Conservation (phyloP, 2,113 vertebrate genomes). For the Choloepus hoffmanni region DNA sequence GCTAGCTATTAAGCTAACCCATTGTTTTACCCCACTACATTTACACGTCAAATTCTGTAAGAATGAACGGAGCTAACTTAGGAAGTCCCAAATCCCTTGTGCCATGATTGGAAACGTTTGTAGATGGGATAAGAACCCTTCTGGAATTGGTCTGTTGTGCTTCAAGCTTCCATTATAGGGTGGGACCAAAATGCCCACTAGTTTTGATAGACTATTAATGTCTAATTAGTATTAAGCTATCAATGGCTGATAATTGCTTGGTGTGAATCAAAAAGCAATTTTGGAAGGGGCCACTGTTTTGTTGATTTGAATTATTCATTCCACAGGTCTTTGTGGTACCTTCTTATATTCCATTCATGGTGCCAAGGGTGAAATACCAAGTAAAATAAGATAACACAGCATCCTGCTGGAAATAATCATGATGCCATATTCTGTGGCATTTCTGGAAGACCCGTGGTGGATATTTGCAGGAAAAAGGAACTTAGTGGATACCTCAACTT, state of each 20-base stretch:
- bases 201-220: background rate
- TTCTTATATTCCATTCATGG: background rate
- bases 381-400: background rate
- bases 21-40: too few species aligned
- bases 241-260: background rate
- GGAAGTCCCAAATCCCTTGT: background rate
- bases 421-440: background rate
- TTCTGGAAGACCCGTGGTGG: background rate
- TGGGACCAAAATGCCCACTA: background rate
- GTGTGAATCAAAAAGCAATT: background rate
- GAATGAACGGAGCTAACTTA: background rate
- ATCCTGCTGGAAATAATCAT: background rate
- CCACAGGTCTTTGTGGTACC: background rate
- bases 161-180: background rate
- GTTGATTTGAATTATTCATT: background rate
- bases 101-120: rapidly evolving
- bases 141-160: too few species aligned
- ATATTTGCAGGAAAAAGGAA: background rate
- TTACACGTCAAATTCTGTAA: background rate
- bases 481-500: background rate
- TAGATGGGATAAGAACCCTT: background rate
- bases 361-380: background rate
- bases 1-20: background rate
- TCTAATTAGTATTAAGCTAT: background rate
- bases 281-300: background rate